phyloP scores from a whole-genome alignment of 2,113 vertebrate species.

The Triplophysa dalaica region DNA sequence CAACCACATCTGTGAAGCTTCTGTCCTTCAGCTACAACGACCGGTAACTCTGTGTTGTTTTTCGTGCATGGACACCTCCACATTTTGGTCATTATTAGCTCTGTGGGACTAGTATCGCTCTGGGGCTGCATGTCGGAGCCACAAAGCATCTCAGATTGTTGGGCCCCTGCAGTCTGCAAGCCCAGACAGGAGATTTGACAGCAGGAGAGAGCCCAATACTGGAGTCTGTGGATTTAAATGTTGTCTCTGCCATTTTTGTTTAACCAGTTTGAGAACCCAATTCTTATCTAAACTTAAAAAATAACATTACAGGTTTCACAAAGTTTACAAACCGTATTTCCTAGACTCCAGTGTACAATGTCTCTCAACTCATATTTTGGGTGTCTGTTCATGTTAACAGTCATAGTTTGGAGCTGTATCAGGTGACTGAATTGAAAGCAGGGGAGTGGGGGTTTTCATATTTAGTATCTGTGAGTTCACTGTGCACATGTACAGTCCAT shows the following conservation, averaged over 20 bases:
- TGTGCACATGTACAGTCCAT: slow-evolving; percentile 28
- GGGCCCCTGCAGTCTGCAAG: slow-evolving; percentile 28
- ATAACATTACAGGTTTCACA: too few relatives aligned
- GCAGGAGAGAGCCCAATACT: slow-evolving; percentile 6
- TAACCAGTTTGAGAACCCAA: neutral
- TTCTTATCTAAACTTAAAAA: too few relatives aligned
- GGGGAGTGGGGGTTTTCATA: neutral
- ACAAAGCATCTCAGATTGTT: neutral
- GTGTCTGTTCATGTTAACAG: too few relatives aligned
- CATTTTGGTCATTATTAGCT: slow-evolving; percentile 23
- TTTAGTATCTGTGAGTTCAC: slow-evolving; percentile 2
- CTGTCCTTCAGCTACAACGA: neutral
- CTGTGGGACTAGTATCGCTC: neutral
- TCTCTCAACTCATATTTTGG: too few relatives aligned
- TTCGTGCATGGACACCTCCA: slow-evolving; percentile 23
- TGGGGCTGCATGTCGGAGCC: slow-evolving; percentile 7
- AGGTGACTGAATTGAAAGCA: neutral
- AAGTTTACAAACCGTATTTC: too few relatives aligned
- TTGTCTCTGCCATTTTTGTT: neutral
- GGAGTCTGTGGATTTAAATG: slow-evolving; percentile 16
- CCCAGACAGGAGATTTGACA: slow-evolving; percentile 43
- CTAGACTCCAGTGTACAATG: too few relatives aligned
- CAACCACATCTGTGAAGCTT: neutral
- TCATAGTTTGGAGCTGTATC: too few relatives aligned
- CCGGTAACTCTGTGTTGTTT: slow-evolving; percentile 13